A percentile compares a stretch with the other conserved stretches of the same genome.
These are phyloP conservation scores for Gila orcuttii DNA, from an alignment of 2,113 vertebrate genomes.

Conservation along the genomic window DNA sequence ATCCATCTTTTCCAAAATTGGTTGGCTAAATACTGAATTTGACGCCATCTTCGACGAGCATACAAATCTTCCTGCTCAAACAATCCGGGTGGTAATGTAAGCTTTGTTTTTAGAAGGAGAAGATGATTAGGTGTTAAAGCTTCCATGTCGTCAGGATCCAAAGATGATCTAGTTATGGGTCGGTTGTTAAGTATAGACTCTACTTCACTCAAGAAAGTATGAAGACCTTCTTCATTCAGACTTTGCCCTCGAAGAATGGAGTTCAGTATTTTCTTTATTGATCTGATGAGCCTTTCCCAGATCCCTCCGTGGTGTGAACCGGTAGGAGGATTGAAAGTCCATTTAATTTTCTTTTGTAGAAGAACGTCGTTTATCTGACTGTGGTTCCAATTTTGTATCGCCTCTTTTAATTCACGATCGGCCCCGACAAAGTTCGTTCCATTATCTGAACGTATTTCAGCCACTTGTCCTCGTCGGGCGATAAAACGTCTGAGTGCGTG, in stretches of 20 bases:
- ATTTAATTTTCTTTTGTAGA: conserved; percentile 6
- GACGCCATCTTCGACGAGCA: background rate
- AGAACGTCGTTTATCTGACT: background rate
- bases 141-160: conserved; percentile 41
- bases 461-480: conserved; percentile 14
- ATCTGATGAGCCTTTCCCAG: conserved; percentile 24
- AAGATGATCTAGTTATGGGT: conserved; percentile 26
- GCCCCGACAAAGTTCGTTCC: background rate
- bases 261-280: background rate
- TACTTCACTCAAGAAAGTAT: conserved; percentile 32
- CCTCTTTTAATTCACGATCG: background rate
- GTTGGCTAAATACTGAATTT: conserved; percentile 39
- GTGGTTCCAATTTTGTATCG: background rate
- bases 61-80: conserved; percentile 36
- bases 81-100: background rate
- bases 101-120: conserved; percentile 25
- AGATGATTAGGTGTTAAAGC: conserved; percentile 45
- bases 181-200: conserved; percentile 31
- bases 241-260: background rate
- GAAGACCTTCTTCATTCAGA: background rate
- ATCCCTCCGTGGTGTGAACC: conserved; percentile 34
- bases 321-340: conserved; percentile 24
- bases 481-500: conserved; percentile 14
- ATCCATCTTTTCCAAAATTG: conserved; percentile 46
- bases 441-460: conserved; percentile 26